Evolutionary conservation across 1,140 invertebrate genomes (phyloP).

Genomic region (Grapholita molesta): DNA sequence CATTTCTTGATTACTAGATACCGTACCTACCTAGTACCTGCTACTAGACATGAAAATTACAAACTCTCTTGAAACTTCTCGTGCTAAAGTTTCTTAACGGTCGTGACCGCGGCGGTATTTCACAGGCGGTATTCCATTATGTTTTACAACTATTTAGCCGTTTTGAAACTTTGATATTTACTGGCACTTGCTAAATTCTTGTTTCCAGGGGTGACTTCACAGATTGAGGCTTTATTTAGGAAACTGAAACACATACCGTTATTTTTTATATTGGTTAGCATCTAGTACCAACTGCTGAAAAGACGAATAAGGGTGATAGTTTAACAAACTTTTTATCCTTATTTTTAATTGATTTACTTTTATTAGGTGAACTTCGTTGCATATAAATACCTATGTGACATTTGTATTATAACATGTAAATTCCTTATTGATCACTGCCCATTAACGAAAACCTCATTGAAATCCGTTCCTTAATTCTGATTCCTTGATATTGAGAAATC

Average conservation of each 20-base stretch:
- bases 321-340: no score
- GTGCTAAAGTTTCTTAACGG: conserved; percentile 45
- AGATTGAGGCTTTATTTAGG: neutral
- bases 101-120: conserved; percentile 54
- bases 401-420: no score
- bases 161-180: conserved; percentile 18
- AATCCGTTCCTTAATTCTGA: no score
- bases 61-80: conserved; percentile 24
- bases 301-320: no score
- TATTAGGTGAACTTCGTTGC: no score
- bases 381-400: no score
- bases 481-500: no score
- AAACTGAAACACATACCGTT: neutral
- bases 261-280: no score
- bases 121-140: conserved; percentile 37
- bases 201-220: neutral
- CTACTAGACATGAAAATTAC: neutral
- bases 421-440: no score
- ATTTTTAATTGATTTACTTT: no score
- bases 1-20: conserved; percentile 31
- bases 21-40: neutral
- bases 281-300: no score
- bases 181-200: conserved; percentile 4
- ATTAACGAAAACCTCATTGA: no score
- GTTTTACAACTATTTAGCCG: conserved; percentile 23